phyloP scores from a whole-genome alignment of 2,797 vertebrate genomes.

The Darevskia mixta region DNA sequence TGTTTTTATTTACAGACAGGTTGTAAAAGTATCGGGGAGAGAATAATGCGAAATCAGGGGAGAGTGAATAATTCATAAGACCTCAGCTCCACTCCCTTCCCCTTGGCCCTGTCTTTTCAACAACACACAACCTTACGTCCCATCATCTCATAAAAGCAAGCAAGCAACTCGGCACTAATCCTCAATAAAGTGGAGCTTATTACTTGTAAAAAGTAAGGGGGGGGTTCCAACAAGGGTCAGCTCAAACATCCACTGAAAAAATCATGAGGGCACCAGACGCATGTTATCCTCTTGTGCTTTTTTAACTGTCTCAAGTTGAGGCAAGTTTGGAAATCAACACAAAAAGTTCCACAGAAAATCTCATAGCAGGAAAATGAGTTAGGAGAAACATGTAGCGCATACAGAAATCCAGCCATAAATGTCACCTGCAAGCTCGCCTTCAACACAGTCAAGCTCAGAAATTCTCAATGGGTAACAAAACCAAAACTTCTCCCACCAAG shows the following conservation, averaged over 20 bases:
- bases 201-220: fast-evolving
- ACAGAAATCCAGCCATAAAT: not conserved
- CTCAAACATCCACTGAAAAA: not conserved
- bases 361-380: not conserved
- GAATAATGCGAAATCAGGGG: conserved; percentile 82
- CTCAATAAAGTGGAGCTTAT: conserved; percentile 55
- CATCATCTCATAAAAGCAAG: conserved; percentile 55
- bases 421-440: fast-evolving
- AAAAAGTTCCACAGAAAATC: not conserved
- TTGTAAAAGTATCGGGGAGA: conserved; percentile 84
- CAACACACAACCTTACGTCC: conserved; percentile 52
- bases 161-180: conserved; percentile 64
- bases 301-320: too few species aligned
- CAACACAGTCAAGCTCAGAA: not conserved
- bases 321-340: too few species aligned
- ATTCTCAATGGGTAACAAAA: not conserved
- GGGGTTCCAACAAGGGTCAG: not conserved
- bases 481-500: not conserved
- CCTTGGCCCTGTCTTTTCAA: conserved; percentile 49
- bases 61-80: conserved; percentile 79
- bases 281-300: not conserved
- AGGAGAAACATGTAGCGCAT: too few species aligned
- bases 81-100: conserved; percentile 38
- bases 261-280: not conserved
- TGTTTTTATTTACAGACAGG: conserved; percentile 87